Percentiles rank a stretch among this genome's conserved stretches.
Evolutionary conservation across 2,113 vertebrate genomes (phyloP).

Genomic region (Tachuris rubrigastra): DNA sequence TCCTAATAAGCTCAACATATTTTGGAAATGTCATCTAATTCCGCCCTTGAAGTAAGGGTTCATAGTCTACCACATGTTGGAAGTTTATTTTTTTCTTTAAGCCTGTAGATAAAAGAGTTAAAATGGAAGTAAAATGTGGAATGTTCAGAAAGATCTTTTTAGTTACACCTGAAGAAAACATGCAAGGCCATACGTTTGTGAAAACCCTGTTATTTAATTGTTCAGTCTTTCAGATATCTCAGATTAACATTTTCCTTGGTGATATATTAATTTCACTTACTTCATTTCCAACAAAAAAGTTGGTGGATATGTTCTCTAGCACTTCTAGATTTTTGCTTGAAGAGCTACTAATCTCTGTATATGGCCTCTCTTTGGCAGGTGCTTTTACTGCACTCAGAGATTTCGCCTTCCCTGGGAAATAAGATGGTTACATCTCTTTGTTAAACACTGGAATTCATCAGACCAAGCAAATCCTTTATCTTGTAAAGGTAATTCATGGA

Average conservation of each 20-base stretch:
- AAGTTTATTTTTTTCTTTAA: neutral
- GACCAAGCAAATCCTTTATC: neutral
- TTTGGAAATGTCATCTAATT: neutral
- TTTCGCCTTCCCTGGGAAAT: conserved; percentile 61
- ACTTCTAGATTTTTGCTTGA: conserved; percentile 65
- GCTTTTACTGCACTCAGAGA: neutral
- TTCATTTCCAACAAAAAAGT: conserved; percentile 86
- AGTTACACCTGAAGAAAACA: neutral
- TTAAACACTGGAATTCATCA: neutral
- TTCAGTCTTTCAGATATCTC: neutral
- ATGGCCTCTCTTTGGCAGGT: conserved; percentile 24
- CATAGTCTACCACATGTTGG: neutral
- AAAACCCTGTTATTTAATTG: neutral
- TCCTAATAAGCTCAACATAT: neutral
- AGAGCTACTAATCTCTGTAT: conserved; percentile 60
- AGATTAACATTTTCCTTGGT: neutral
- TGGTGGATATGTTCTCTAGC: conserved; percentile 78
- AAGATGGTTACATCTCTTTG: neutral
- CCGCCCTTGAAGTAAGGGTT: neutral
- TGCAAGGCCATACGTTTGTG: neutral
- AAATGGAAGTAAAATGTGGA: neutral
- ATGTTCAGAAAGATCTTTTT: neutral
- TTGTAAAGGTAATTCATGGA: neutral
- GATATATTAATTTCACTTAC: conserved; percentile 67
- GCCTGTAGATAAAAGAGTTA: neutral